Conservation (phyloP, 2,888 invertebrate genomes). For the Drosophila prostipennis region DNA sequence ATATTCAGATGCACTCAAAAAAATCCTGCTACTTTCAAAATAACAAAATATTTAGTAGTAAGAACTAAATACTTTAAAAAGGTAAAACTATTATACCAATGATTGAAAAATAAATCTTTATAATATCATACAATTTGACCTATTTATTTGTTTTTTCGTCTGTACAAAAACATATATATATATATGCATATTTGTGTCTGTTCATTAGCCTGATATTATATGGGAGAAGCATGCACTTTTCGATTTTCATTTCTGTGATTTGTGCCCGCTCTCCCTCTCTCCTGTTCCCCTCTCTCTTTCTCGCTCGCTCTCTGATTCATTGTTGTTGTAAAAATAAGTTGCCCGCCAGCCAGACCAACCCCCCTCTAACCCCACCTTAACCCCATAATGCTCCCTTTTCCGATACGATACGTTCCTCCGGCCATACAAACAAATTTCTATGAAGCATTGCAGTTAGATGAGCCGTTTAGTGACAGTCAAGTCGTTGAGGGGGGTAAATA, state of each 20-base stretch:
- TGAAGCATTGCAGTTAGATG: constrained; percentile 80
- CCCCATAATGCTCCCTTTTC: constrained; percentile 25
- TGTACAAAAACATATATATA: constrained; percentile 6
- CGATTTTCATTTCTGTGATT: constrained; percentile 74
- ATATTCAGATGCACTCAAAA: too few species aligned
- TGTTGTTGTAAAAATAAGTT: constrained; percentile 81
- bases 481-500: constrained; percentile 43
- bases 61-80: too few species aligned
- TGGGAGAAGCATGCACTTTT: constrained; percentile 62
- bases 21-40: too few species aligned
- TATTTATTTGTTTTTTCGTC: neutral
- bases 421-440: constrained; percentile 71
- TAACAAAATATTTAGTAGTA: too few species aligned
- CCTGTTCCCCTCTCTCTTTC: neutral
- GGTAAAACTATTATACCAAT: too few species aligned
- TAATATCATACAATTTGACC: neutral
- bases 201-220: constrained; percentile 35
- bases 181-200: constrained; percentile 28
- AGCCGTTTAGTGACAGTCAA: constrained; percentile 80
- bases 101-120: neutral
- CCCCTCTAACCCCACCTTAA: constrained; percentile 1
- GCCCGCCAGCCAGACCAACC: constrained; percentile 59
- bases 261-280: constrained; percentile 24
- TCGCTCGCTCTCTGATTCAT: constrained; percentile 48
- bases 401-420: constrained; percentile 21